A percentile compares a stretch with the other conserved stretches of the same genome.
phyloP scores from a whole-genome alignment of 2,888 invertebrate genomes.

The Noctua janthina region DNA sequence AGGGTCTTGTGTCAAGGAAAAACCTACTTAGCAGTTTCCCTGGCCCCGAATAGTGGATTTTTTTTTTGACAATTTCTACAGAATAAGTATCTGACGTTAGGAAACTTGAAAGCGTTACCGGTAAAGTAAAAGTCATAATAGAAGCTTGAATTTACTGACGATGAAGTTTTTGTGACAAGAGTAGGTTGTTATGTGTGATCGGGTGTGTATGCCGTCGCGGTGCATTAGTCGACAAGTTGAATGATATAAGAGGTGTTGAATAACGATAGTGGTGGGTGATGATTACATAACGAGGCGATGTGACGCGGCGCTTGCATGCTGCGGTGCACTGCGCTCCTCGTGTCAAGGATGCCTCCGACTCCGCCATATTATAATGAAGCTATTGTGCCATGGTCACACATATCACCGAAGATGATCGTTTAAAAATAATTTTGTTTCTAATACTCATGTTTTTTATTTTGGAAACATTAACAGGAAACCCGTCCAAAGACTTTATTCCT shows the following conservation, averaged over 20 bases:
- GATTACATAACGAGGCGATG: constrained; percentile 82
- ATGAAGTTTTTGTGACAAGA: constrained; percentile 40
- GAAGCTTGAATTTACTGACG: constrained; percentile 11
- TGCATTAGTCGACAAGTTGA: constrained; percentile 68
- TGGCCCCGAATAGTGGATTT: constrained; percentile 82
- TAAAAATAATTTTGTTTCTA: constrained; percentile 24
- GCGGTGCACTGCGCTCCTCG: constrained; percentile 72
- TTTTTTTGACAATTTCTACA: constrained; percentile 73
- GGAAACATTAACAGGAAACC: constrained; percentile 12
- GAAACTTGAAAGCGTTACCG: constrained; percentile 26
- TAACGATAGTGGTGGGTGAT: constrained; percentile 78
- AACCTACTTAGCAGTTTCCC: constrained; percentile 89
- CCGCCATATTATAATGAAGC: constrained; percentile 78
- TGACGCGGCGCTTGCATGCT: constrained; percentile 71
- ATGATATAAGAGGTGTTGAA: constrained; percentile 77
- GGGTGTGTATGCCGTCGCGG: constrained; percentile 52
- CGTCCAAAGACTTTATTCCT: not conserved
- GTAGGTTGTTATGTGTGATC: constrained; percentile 48
- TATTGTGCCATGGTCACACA: constrained; percentile 81
- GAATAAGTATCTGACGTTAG: constrained; percentile 31
- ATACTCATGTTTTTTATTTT: constrained; percentile 1
- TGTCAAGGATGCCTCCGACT: constrained; percentile 86
- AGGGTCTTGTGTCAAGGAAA: constrained; percentile 89
- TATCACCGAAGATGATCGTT: constrained; percentile 58
- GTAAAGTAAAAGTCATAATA: constrained; percentile 35